Base-by-base conservation (phyloP, 2,888 invertebrate genomes). In the Dasypolia templi region DNA sequence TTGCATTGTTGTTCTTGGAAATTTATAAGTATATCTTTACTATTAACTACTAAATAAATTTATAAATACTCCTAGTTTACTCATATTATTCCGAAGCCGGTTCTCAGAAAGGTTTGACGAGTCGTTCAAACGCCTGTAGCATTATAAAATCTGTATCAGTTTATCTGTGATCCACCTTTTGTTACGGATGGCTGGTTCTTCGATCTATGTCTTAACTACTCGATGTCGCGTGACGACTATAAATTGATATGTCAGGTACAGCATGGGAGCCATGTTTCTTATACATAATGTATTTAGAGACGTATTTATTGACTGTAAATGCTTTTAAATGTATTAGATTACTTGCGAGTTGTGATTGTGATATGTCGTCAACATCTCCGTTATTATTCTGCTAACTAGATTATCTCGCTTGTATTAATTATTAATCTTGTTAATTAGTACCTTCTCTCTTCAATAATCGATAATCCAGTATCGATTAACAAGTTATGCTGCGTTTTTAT, bases 221-320 rank as follows among this genome's bases (percentile, higher is more conserved):
- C 67, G 32, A 6, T 62, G 75, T 72, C 19, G 62, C 64, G 53
- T 66, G 80, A 64, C 80, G 58, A 55, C 59, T 42, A 56, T 51
- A 64, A 72, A 83, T 79, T 83, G 62, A 63, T 66, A 73, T 51
- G 26, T 83, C 80, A 42, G 55, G 53, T 69, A 49, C 59, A 53
- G 44, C 55, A 42, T 77, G 22, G 22, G n/a, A 58, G 64, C 53
- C 12, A 44, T 65, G 29, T 56, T 61, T 61, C 49, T 67, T 49
- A 58, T 46, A 35, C 32, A 63, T 75, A 53, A 59, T 65, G 56
- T 62, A 66, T 65, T 56, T 22, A 22, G 42, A 65, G 26, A 12
- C 9, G 55, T 73, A 42, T 67, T 67, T 63, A 67, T 69, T 42
- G 2, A 26, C 32, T 56, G 32, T 67, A 42, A 66, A 68, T 14